Base-by-base conservation (phyloP, 2,113 vertebrate genomes). In the Osmerus mordax region DNA sequence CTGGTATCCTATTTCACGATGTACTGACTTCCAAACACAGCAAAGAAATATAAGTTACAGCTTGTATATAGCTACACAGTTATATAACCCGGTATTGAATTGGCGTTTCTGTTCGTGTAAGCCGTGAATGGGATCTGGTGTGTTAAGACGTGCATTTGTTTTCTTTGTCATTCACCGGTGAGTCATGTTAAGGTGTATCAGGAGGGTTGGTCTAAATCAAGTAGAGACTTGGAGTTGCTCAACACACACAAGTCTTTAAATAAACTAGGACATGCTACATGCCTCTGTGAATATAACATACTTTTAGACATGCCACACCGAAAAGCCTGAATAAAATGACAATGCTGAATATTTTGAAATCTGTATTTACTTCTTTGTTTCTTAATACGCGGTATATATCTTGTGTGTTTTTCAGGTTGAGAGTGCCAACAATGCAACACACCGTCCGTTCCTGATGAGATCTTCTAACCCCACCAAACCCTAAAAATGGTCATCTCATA, bases 191-290 rank as follows among this genome's bases (percentile, higher is more conserved):
- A 19, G 3, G 14, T 23, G 60, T 6, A 75, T 62, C 23, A 36
- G 69, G 47, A 70, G 58, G 74, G 71, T 80, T 77, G 69, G 67
- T 71, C 13, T 64, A 23, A 66, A 69, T 72, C 71, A 69, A 69
- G 78, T 15, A 7, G n/a, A 76, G 73, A 64, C 72, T 15, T 74
- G 62, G 21, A 28, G 29, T 16, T 36, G 7, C 15, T 56, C 16
- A 56, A 28, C 25, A 28, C 25, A 18, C 55, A 56, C 15, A n/a
- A 18, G 15, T 15, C 5, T 19, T 56, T 11, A 3, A 56, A n/a
- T 56, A 56, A 56, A 19, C 2, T 2, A 56, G n/a, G 55, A 56
- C 32, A 47, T 11, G 41, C 41, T 47, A 7, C 41, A 12, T 47
- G 5, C 8, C 9, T 47, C 41, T 1, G 9, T 47, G 41, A 47